Evolutionary conservation across 1,140 invertebrate genomes (phyloP).

Genomic region (Callitettix versicolor): DNA sequence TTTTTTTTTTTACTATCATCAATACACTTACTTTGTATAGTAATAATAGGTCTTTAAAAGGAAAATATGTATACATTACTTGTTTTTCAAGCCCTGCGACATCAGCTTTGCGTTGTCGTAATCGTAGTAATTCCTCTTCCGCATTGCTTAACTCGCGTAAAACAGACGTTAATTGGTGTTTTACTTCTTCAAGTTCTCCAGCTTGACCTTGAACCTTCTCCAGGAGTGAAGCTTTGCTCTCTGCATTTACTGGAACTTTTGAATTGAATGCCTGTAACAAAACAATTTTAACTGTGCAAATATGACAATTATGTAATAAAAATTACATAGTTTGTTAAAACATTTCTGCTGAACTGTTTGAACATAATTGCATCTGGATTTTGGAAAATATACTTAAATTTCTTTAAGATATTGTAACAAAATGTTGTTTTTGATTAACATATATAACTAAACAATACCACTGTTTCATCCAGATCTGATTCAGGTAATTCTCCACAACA

Average conservation of each 20-base stretch:
- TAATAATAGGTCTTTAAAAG: too few relatives aligned
- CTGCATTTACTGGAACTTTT: background rate
- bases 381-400: too few relatives aligned
- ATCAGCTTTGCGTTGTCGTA: slow-evolving; percentile 55
- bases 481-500: slow-evolving; percentile 33
- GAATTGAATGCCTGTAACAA: too few relatives aligned
- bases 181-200: slow-evolving; percentile 56
- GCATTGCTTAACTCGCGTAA: slow-evolving; percentile 35
- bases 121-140: slow-evolving; percentile 55
- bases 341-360: background rate
- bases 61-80: slow-evolving; percentile 11
- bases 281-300: too few relatives aligned
- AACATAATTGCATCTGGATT: background rate
- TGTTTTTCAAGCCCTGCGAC: slow-evolving; percentile 52
- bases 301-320: too few relatives aligned
- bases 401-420: too few relatives aligned
- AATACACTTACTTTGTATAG: too few relatives aligned
- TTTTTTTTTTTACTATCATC: too few relatives aligned
- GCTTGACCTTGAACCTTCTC: slow-evolving; percentile 38
- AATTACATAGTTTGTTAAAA: too few relatives aligned
- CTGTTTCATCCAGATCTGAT: slow-evolving; percentile 35
- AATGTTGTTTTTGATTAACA: too few relatives aligned
- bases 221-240: slow-evolving; percentile 7
- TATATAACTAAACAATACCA: slow-evolving; percentile 29
- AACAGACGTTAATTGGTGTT: slow-evolving; percentile 36